phyloP scores from a whole-genome alignment of 2,888 invertebrate genomes.

The Chesias legatella region DNA sequence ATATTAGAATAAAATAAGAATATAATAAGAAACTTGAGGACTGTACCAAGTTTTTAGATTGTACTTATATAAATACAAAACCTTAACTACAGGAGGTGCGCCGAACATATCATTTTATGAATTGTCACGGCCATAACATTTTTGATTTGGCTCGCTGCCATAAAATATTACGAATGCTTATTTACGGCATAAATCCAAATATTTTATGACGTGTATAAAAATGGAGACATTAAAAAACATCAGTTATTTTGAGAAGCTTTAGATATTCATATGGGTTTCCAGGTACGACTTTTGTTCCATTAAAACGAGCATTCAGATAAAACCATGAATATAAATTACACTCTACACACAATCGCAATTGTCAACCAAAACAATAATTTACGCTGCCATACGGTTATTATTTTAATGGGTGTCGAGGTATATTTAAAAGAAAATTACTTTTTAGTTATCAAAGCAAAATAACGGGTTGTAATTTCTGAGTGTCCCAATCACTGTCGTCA shows the following conservation, averaged over 20 bases:
- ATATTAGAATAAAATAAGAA: no score
- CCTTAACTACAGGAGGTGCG: background rate
- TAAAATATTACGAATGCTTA: slow-evolving; percentile 14
- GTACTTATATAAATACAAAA: background rate
- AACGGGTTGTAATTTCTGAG: slow-evolving; percentile 1
- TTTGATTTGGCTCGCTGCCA: slow-evolving; percentile 16
- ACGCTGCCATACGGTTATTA: slow-evolving; percentile 14
- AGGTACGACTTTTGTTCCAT: slow-evolving; percentile 12
- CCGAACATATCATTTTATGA: slow-evolving; percentile 10
- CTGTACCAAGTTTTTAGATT: no score
- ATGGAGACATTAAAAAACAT: slow-evolving; percentile 8
- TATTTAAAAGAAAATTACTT: slow-evolving; percentile 13
- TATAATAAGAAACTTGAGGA: no score
- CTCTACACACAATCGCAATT: slow-evolving; percentile 17
- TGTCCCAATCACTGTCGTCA: slow-evolving; percentile 3
- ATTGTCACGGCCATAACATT: slow-evolving; percentile 12
- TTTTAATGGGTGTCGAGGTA: slow-evolving; percentile 11
- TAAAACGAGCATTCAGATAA: slow-evolving; percentile 17
- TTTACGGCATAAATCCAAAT: slow-evolving; percentile 12
- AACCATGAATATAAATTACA: slow-evolving; percentile 22
- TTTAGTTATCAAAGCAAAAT: slow-evolving; percentile 10
- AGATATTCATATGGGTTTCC: slow-evolving; percentile 5
- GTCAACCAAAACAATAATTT: slow-evolving; percentile 19
- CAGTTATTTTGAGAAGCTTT: background rate
- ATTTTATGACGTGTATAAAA: slow-evolving; percentile 10